Base-by-base conservation (phyloP, 2,888 invertebrate species). In the Tenthredo livida region DNA sequence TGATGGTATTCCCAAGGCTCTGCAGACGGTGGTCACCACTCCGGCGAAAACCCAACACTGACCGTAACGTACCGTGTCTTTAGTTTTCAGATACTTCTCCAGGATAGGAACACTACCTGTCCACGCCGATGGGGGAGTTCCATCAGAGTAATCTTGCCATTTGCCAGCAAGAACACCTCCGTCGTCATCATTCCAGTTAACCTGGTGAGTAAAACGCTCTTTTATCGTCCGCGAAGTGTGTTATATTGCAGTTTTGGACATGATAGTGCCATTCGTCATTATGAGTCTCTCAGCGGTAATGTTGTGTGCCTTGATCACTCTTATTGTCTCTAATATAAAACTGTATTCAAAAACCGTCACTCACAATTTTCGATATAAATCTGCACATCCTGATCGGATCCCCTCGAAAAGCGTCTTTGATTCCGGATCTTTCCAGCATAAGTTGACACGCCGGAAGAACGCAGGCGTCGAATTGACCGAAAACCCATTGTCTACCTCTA, bases 1-100 rank as follows among this genome's bases (percentile, higher is more conserved):
- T 1, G 96, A 96, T 0, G 97, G 97, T 75, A 97, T 96, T 7
- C 97, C 97, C 15, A 97, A 94, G 0, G 97, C 96, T 15, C 97
- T 95, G 92, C 97, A 97, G 3, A 97, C 96, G 87, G 97, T 96
- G n/a, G 97, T 96, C 2, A 96, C 95, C 17, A 97, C 96, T 0
- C 97, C 97, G 47, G 97, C 96, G 91, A 97, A 98, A 2, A 97
- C 97, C 97, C 97, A 98, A 92, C 98, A 98, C 91, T 98, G 98
- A 4, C 97, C 98, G 89, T 97, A 98, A 29, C 95, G 95, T 10
- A 98, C 97, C 6, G 96, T 95, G 72, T 94, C 93, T 86, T 95
- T 94, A 0, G 94, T 96, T 91, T 95, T 95, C 87, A 95, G 91
- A 93, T 96, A 98, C 91, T 97, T 94, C 84, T 96, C 95, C 84